Percentiles rank a stretch among this genome's conserved stretches.
Conservation (phyloP, 2,888 invertebrate species). For the Hoplodrina ambigua region DNA sequence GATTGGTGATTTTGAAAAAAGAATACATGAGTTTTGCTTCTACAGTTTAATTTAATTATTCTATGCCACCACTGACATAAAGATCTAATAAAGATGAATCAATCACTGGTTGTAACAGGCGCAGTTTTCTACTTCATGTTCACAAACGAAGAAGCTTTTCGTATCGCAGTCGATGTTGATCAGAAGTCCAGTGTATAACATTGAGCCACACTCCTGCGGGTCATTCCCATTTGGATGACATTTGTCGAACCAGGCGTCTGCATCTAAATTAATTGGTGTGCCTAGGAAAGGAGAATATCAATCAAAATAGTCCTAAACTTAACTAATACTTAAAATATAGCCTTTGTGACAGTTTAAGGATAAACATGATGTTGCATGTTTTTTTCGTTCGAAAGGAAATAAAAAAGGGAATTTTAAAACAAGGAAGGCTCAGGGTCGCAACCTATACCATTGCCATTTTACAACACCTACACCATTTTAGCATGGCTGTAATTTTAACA, state of each 20-base stretch:
- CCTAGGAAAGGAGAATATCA: slow-evolving; percentile 1
- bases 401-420: no score
- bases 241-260: slow-evolving; percentile 73
- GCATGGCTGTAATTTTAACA: not conserved
- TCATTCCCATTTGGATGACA: slow-evolving; percentile 73
- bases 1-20: not conserved
- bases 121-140: slow-evolving; percentile 58
- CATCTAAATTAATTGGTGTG: slow-evolving; percentile 52
- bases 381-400: no score
- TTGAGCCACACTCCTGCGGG: slow-evolving; percentile 66
- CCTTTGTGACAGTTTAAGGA: no score
- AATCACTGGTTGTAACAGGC: not conserved
- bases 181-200: slow-evolving; percentile 78
- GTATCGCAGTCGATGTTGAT: slow-evolving; percentile 75
- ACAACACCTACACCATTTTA: not conserved
- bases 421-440: no score
- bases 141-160: slow-evolving; percentile 80
- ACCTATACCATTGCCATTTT: no score
- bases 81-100: slow-evolving; percentile 7
- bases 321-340: no score
- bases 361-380: no score
- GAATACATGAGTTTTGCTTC: not conserved
- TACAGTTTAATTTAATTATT: slow-evolving; percentile 7
- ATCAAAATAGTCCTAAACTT: no score
- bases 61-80: slow-evolving; percentile 6